These are phyloP conservation scores for Buphagus erythrorhynchus DNA, from an alignment of 2,797 vertebrate genomes.

Conservation along the genomic window DNA sequence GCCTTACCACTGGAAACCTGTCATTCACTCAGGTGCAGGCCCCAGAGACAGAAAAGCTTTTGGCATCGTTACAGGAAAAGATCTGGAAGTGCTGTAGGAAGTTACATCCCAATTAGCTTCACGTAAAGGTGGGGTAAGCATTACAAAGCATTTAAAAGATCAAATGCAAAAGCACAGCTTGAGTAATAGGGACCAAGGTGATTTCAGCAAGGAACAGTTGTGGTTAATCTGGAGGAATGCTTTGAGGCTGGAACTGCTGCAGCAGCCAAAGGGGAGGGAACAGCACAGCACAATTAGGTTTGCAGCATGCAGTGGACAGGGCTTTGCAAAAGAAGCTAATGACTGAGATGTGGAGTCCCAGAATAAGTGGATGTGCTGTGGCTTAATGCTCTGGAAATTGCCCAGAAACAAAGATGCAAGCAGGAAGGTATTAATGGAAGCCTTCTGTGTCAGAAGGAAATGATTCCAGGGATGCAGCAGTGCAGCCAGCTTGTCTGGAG, in stretches of 20 bases:
- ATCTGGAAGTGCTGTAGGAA: constrained; percentile 29
- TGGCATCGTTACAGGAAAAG: background rate
- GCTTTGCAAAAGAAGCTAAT: constrained; percentile 58
- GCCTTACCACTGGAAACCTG: background rate
- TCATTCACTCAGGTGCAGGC: background rate
- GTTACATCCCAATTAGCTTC: constrained; percentile 41
- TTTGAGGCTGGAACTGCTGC: constrained; percentile 48
- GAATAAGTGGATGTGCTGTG: constrained; percentile 24
- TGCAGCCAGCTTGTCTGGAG: background rate
- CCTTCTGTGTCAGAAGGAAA: background rate
- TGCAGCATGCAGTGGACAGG: constrained; percentile 24
- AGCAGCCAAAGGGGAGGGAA: constrained; percentile 35
- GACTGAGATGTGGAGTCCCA: constrained; percentile 55
- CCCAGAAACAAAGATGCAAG: constrained; percentile 45
- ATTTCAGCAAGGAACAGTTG: constrained; percentile 32
- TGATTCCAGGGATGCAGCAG: background rate
- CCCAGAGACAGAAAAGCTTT: background rate
- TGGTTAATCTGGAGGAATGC: constrained; percentile 40
- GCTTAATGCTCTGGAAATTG: constrained; percentile 52
- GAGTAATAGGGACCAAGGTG: constrained; percentile 8
- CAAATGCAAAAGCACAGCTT: constrained; percentile 57
- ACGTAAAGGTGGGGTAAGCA: background rate
- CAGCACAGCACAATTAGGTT: constrained; percentile 47
- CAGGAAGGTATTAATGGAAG: constrained; percentile 29
- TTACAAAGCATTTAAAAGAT: constrained; percentile 51